A percentile compares a stretch with the other conserved stretches of the same genome.
Evolutionary conservation across 2,113 vertebrate species (phyloP).

Genomic region (Poeciliopsis retropinna): DNA sequence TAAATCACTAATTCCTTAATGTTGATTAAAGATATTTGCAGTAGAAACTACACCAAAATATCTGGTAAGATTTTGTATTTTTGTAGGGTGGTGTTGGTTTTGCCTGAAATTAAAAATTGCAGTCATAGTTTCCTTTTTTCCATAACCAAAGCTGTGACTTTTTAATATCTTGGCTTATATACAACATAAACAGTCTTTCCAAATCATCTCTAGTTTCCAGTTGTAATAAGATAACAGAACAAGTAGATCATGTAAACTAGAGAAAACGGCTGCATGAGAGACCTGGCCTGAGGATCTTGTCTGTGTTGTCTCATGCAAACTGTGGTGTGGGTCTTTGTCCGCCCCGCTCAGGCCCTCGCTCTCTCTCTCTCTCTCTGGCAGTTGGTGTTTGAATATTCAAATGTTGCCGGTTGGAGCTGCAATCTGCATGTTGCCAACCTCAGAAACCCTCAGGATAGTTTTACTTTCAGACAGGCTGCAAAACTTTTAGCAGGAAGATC

Average conservation of each 20-base stretch:
- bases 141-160: background rate
- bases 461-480: constrained; percentile 4
- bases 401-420: constrained; percentile 48
- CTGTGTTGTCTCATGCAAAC: constrained; percentile 24
- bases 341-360: constrained; percentile 34
- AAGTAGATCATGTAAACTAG: background rate
- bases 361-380: constrained; percentile 40
- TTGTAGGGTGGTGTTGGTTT: background rate
- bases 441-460: constrained; percentile 20
- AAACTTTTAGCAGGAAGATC: background rate
- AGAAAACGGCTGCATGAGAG: constrained; percentile 1
- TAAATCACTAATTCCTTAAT: too few relatives aligned
- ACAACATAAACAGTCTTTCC: background rate
- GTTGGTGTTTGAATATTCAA: constrained; percentile 77
- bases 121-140: background rate
- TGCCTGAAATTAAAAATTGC: background rate
- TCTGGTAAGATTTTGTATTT: too few relatives aligned
- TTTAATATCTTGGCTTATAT: background rate
- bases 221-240: background rate
- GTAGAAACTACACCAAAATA: too few relatives aligned
- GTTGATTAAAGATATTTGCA: too few relatives aligned
- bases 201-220: background rate
- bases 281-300: constrained; percentile 13
- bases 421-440: constrained; percentile 13
- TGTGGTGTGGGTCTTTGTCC: background rate